Conservation (phyloP, 2,888 invertebrate species). For the Rhagonycha lutea region DNA sequence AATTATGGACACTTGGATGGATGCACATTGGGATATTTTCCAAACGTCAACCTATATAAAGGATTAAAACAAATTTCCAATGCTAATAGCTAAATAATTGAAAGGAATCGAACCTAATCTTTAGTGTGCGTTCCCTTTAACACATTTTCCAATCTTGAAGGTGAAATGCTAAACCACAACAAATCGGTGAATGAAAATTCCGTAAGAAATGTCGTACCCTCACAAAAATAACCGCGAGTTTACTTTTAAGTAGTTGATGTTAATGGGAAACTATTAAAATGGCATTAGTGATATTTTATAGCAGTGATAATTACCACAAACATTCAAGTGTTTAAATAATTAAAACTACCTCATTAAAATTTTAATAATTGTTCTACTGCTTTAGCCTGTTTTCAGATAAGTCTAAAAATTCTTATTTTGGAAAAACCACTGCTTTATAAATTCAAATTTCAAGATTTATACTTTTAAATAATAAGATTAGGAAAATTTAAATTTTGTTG, state of each 20-base stretch:
- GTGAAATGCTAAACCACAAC: not conserved
- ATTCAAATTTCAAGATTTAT: too few species aligned
- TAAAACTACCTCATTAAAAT: too few species aligned
- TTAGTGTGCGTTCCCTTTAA: not conserved
- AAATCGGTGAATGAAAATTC: not conserved
- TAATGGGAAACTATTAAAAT: not conserved
- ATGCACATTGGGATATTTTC: too few species aligned
- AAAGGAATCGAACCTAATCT: not conserved
- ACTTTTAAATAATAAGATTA: too few species aligned
- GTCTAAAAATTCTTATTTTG: too few species aligned
- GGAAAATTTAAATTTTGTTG: too few species aligned
- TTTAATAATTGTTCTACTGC: too few species aligned
- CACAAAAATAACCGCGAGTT: not conserved
- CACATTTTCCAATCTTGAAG: not conserved
- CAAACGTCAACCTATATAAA: too few species aligned
- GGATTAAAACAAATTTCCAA: too few species aligned
- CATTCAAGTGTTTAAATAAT: not conserved
- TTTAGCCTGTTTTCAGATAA: too few species aligned
- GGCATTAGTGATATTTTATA: not conserved
- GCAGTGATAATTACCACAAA: not conserved
- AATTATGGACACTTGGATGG: too few species aligned
- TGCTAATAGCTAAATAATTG: not conserved
- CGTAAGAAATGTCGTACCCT: not conserved
- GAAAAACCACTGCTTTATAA: too few species aligned
- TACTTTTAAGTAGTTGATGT: not conserved